Evolutionary conservation across 2,113 vertebrate genomes (phyloP).

Genomic region (Paramisgurnus dabryanus): DNA sequence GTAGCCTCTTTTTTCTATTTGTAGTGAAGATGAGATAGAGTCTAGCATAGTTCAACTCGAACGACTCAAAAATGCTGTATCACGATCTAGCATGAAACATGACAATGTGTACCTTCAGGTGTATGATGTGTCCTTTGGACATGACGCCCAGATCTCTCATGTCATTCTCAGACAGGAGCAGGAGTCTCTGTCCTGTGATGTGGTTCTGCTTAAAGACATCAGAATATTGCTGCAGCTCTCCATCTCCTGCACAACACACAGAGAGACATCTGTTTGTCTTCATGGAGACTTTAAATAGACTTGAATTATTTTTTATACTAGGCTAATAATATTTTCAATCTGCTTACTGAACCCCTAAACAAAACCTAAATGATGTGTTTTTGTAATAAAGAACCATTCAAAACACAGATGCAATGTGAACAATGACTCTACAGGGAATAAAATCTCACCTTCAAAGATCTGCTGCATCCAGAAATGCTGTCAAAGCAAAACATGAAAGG

Average conservation of each 20-base stretch:
- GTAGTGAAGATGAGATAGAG: too few species aligned
- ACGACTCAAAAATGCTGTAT: background rate
- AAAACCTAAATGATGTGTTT: too few species aligned
- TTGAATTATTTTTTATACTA: background rate
- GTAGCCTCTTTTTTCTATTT: too few species aligned
- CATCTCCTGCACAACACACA: conserved; percentile 71
- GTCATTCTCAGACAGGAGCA: conserved; percentile 88
- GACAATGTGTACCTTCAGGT: conserved; percentile 84
- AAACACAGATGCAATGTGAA: too few species aligned
- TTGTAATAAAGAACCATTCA: too few species aligned
- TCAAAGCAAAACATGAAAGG: conserved; percentile 33
- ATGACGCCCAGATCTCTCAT: conserved; percentile 93
- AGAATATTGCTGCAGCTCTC: conserved; percentile 83
- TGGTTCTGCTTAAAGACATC: conserved; percentile 93
- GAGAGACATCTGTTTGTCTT: background rate
- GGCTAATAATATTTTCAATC: too few species aligned
- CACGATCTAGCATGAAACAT: too few species aligned
- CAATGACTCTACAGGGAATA: background rate
- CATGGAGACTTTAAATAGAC: background rate
- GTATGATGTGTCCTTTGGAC: conserved; percentile 95
- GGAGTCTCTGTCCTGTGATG: conserved; percentile 90
- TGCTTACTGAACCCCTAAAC: too few species aligned
- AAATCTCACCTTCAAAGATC: conserved; percentile 87
- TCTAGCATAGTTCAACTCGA: too few species aligned
- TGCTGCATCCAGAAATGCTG: conserved; percentile 97